These are phyloP conservation scores for Acanthurus leucopareius DNA, from an alignment of 2,797 vertebrate genomes.

Conservation along the genomic window DNA sequence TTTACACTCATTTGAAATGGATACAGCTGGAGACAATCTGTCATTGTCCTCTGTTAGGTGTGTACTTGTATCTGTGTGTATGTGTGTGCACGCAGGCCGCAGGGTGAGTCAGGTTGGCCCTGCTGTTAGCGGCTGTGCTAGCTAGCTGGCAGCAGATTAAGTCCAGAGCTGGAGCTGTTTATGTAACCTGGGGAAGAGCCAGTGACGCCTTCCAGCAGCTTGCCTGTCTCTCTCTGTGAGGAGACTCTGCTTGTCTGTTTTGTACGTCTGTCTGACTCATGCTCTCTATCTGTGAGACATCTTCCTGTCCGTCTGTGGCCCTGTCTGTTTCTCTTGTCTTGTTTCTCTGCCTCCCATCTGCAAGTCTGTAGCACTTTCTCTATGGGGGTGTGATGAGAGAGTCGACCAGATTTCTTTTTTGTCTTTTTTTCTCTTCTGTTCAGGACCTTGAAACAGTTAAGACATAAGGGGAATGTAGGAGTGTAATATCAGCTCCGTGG, in stretches of 20 bases:
- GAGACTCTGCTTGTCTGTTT: conserved; percentile 33
- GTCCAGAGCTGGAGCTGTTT: conserved; percentile 77
- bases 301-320: conserved; percentile 55
- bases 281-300: conserved; percentile 41
- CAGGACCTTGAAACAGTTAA: conserved; percentile 80
- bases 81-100: conserved; percentile 11
- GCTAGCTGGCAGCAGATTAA: conserved; percentile 72
- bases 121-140: conserved; percentile 68
- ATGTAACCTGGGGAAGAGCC: conserved; percentile 77
- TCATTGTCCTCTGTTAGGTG: conserved; percentile 36
- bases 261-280: conserved; percentile 57
- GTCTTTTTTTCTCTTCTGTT: conserved; percentile 24
- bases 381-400: conserved; percentile 41
- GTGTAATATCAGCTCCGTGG: conserved; percentile 68
- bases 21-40: conserved; percentile 31
- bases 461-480: conserved; percentile 69
- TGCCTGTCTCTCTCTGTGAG: conserved; percentile 57
- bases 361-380: conserved; percentile 56
- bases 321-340: conserved; percentile 40
- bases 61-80: conserved; percentile 10
- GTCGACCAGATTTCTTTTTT: conserved; percentile 30
- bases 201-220: conserved; percentile 65
- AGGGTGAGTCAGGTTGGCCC: conserved; percentile 64
- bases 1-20: conserved; percentile 44
- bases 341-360: conserved; percentile 50